Percentiles rank a stretch among this genome's conserved stretches.
Conservation (phyloP, 2,888 invertebrate species). For the Fragum whitleyi region DNA sequence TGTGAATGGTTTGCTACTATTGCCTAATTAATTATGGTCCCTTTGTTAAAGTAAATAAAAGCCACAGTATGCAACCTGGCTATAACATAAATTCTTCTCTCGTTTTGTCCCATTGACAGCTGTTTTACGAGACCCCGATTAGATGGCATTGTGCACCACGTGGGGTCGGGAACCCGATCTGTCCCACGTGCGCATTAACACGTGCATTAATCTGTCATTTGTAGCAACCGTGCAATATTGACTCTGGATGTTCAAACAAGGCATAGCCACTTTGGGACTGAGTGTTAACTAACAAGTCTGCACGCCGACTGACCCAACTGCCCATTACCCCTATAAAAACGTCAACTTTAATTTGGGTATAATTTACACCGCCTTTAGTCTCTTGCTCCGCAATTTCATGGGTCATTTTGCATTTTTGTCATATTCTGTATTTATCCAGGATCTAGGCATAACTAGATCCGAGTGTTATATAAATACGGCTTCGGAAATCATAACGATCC, state of each 20-base stretch:
- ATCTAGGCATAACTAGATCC: too few species aligned
- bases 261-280: slow-evolving; percentile 11
- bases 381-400: slow-evolving; percentile 7
- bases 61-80: background rate
- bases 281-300: slow-evolving; percentile 17
- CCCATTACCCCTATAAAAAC: background rate
- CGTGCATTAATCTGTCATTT: slow-evolving; percentile 21
- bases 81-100: slow-evolving; percentile 22
- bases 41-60: slow-evolving; percentile 26
- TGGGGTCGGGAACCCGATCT: slow-evolving; percentile 9
- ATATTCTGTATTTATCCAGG: background rate
- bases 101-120: slow-evolving; percentile 21
- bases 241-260: slow-evolving; percentile 20
- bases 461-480: too few species aligned
- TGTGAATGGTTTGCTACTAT: background rate
- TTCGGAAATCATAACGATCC: too few species aligned
- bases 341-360: slow-evolving; percentile 8
- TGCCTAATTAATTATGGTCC: slow-evolving; percentile 13
- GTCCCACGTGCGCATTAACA: slow-evolving; percentile 20
- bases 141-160: background rate
- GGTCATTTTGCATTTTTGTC: background rate
- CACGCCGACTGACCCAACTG: background rate
- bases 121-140: slow-evolving; percentile 12
- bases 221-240: slow-evolving; percentile 27
- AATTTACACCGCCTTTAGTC: background rate